These are phyloP conservation scores for Sitobion miscanthi DNA, from an alignment of 1,140 invertebrate species.

Conservation along the genomic window DNA sequence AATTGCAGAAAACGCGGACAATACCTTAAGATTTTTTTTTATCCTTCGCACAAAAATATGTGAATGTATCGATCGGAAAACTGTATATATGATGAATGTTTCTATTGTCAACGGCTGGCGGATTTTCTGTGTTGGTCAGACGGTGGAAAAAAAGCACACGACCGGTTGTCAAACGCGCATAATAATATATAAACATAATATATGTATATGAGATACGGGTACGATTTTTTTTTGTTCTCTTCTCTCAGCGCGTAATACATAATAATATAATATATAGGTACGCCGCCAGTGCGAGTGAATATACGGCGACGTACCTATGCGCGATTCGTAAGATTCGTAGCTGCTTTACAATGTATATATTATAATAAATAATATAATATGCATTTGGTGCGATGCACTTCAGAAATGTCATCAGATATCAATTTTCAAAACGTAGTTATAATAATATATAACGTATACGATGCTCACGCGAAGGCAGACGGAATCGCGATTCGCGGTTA, in stretches of 20 bases:
- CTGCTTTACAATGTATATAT: neutral
- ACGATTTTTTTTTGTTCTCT: neutral
- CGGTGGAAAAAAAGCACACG: neutral
- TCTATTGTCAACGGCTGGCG: conserved; percentile 35
- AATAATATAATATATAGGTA: conserved; percentile 7
- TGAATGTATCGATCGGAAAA: conserved; percentile 14
- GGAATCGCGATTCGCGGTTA: no score
- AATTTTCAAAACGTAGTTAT: conserved; percentile 1
- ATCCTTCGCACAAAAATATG: neutral
- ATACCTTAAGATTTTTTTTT: neutral
- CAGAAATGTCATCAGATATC: conserved; percentile 24
- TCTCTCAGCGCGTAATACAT: neutral
- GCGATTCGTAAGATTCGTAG: neutral
- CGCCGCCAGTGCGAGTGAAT: neutral
- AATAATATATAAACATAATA: neutral
- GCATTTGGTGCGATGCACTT: neutral
- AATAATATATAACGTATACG: neutral
- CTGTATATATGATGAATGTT: conserved; percentile 39
- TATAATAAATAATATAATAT: neutral
- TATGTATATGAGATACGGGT: conserved; percentile 8
- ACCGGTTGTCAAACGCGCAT: conserved; percentile 17
- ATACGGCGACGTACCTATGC: neutral
- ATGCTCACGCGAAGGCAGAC: neutral
- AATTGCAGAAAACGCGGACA: neutral
- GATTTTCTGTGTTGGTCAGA: neutral